Base-by-base conservation (phyloP, 2,113 vertebrate genomes). In the Corvus cornix region DNA sequence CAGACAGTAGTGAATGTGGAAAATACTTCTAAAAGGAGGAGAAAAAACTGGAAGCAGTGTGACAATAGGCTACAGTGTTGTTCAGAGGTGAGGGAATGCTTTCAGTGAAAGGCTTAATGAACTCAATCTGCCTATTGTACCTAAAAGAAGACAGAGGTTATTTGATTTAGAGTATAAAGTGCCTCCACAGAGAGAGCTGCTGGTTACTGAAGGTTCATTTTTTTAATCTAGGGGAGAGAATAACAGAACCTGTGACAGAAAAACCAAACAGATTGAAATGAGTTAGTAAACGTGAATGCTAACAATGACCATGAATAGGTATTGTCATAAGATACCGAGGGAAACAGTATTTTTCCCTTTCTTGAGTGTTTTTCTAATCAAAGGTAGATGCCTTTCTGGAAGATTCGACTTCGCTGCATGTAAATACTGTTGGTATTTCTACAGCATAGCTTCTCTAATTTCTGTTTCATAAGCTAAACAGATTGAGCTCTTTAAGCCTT, bases 401-500 rank as follows among this genome's bases (percentile, higher is more conserved):
- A 89, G 5, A 87, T 91, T 91, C 7, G 0, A 20, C 20, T 75
- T 41, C 84, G 60, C 81, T 87, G 41, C 35, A 22, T 72, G 37
- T 49, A 84, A 84, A 53, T 28, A 39, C 60, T 70, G 35, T 78
- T 90, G 35, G 64, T 55, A 73, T 92, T 94, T 75, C 73, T 69
- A 24, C 46, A 58, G 81, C 28, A 75, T 37, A 66, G 46, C 62
- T 89, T 78, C 41, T 85, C 37, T 75, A 15, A 76, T 89, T 94
- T 91, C 69, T 95, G 56, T 93, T 94, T 76, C 53, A 46, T 66
- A 76, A 94, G 13, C 70, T 66, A 62, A 89, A 69, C 69, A 93
- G 62, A 94, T 85, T 83, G 89, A 95, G 94, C 77, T 95, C 74
- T 94, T 87, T 79, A 74, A 95, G 91, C 69, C 66, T 79, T 84